Conservation (phyloP, 1,140 invertebrate genomes). For the Psix sp. region DNA sequence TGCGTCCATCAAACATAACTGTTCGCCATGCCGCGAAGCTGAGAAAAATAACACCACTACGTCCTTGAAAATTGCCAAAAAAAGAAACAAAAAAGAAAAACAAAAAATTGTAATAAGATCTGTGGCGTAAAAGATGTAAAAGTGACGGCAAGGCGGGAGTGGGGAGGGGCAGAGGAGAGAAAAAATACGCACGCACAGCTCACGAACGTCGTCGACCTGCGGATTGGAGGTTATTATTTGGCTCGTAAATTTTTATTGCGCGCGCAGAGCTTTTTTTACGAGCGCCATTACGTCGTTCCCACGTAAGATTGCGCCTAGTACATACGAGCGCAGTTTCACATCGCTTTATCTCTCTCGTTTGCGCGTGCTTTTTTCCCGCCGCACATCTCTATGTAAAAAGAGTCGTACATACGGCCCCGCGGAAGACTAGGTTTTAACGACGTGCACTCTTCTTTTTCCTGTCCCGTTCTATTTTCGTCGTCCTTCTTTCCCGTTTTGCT, state of each 20-base stretch:
- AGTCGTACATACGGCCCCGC: constrained; percentile 36
- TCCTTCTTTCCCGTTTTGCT: constrained; percentile 25
- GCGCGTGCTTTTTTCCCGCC: constrained; percentile 42
- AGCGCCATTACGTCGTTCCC: constrained; percentile 63
- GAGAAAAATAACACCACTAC: neutral
- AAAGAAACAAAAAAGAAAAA: constrained; percentile 2
- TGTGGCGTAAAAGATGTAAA: no score
- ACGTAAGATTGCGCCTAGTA: constrained; percentile 59
- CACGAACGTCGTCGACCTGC: constrained; percentile 52
- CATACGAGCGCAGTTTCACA: constrained; percentile 39
- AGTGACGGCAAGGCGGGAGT: neutral
- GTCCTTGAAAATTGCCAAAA: constrained; percentile 19
- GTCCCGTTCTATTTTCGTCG: constrained; percentile 31
- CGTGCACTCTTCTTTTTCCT: constrained; percentile 21
- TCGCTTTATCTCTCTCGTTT: constrained; percentile 24
- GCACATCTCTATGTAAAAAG: constrained; percentile 33
- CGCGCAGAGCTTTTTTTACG: constrained; percentile 63
- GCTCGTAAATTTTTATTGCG: constrained; percentile 67
- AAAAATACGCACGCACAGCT: constrained; percentile 45
- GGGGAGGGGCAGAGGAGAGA: neutral
- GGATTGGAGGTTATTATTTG: constrained; percentile 64
- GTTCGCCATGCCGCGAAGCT: constrained; percentile 10
- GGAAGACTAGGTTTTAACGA: constrained; percentile 44
- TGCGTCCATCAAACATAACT: constrained; percentile 13
- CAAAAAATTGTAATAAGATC: no score